Percentiles rank a stretch among this genome's conserved stretches.
These are phyloP conservation scores for Urocitellus parryii DNA, from an alignment of 2,113 vertebrate species.

Conservation along the genomic window DNA sequence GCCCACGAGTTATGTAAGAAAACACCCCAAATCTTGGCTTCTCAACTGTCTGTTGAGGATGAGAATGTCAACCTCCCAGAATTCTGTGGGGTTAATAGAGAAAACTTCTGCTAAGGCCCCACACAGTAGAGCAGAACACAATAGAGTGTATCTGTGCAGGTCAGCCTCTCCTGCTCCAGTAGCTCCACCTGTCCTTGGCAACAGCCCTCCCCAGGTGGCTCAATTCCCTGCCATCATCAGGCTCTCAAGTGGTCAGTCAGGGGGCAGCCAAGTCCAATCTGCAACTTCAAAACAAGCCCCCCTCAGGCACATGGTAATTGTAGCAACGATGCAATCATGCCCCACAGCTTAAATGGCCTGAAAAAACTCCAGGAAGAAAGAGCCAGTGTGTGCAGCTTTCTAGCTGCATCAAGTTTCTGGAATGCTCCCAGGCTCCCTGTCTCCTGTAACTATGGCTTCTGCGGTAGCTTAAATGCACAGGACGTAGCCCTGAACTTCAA, in stretches of 20 bases:
- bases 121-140: background rate
- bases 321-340: background rate
- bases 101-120: background rate
- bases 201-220: background rate
- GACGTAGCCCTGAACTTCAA: background rate
- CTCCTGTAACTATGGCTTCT: background rate
- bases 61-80: background rate
- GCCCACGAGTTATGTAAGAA: fast-evolving
- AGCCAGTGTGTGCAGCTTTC: background rate
- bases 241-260: constrained; percentile 61
- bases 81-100: background rate
- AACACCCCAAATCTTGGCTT: background rate
- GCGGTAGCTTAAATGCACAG: background rate
- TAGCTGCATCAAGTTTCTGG: constrained; percentile 12
- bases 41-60: background rate
- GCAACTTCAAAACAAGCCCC: constrained; percentile 50
- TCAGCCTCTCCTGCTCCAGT: background rate
- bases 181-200: constrained; percentile 32
- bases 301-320: background rate
- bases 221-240: constrained; percentile 58
- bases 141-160: fast-evolving
- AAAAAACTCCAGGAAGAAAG: constrained; percentile 36
- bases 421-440: background rate
- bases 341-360: constrained; percentile 26
- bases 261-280: constrained; percentile 51